These are phyloP conservation scores for Scartelaos histophorus DNA, from an alignment of 2,113 vertebrate genomes.

Conservation along the genomic window DNA sequence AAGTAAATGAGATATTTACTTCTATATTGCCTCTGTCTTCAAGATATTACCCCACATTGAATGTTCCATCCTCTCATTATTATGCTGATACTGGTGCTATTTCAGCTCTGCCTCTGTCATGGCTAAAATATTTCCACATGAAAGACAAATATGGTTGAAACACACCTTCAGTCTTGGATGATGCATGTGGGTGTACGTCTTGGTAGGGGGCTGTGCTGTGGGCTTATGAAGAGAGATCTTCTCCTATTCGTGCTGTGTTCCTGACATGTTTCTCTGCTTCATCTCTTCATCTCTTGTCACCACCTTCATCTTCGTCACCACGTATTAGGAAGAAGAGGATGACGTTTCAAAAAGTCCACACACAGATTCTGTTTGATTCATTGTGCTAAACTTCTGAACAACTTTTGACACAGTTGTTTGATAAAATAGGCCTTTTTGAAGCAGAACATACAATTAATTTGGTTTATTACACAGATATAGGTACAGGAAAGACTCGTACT, in stretches of 20 bases:
- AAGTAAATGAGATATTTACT: background rate
- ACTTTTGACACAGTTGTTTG: background rate
- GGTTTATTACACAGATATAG: background rate
- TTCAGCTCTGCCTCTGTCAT: slow-evolving; percentile 39
- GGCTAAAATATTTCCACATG: slow-evolving; percentile 57
- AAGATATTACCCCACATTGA: slow-evolving; percentile 49
- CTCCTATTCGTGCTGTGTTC: slow-evolving; percentile 29
- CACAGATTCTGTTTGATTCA: slow-evolving; percentile 5
- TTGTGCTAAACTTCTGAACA: background rate
- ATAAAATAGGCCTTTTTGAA: background rate
- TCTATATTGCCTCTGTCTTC: slow-evolving; percentile 13
- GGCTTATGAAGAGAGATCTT: slow-evolving; percentile 38
- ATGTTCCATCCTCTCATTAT: slow-evolving; percentile 50
- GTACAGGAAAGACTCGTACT: too few species aligned
- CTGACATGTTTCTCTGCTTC: slow-evolving; percentile 40
- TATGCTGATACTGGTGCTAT: slow-evolving; percentile 25
- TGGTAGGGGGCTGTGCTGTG: slow-evolving; percentile 28
- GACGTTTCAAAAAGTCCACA: slow-evolving; percentile 4
- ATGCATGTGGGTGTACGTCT: slow-evolving; percentile 30
- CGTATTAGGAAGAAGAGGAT: slow-evolving; percentile 5
- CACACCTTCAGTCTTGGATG: slow-evolving; percentile 40
- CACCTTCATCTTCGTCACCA: slow-evolving; percentile 32
- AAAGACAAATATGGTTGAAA: slow-evolving; percentile 59
- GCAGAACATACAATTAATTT: background rate
- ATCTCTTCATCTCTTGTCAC: slow-evolving; percentile 24